Evolutionary conservation across 2,797 vertebrate species (phyloP).

Genomic region (Peromyscus melanophrys): DNA sequence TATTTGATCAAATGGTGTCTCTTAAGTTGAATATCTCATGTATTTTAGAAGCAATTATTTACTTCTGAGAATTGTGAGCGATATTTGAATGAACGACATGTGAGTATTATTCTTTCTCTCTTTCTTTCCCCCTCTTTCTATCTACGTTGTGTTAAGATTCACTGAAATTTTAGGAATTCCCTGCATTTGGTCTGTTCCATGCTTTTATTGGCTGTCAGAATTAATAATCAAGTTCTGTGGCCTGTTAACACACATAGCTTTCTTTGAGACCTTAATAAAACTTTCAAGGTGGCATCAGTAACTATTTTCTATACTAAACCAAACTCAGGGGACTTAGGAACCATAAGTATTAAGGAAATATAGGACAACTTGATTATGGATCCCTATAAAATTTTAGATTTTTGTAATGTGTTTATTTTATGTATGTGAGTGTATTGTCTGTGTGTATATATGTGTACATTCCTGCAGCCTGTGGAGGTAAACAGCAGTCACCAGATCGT

Average conservation of each 20-base stretch:
- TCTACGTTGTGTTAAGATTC: neutral
- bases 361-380: neutral
- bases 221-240: slow-evolving; percentile 39
- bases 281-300: slow-evolving; percentile 31
- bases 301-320: slow-evolving; percentile 61
- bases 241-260: slow-evolving; percentile 50
- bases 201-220: slow-evolving; percentile 18
- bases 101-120: neutral
- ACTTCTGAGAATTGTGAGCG: neutral
- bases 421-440: no score
- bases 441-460: neutral
- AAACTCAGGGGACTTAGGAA: slow-evolving; percentile 53
- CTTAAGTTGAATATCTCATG: neutral
- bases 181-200: neutral
- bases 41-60: neutral
- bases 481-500: neutral
- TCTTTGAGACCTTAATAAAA: slow-evolving; percentile 55
- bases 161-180: slow-evolving; percentile 49
- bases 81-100: neutral
- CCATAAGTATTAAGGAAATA: slow-evolving; percentile 47
- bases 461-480: no score
- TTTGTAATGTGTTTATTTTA: neutral
- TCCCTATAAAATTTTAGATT: slow-evolving; percentile 22
- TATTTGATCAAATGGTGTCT: neutral
- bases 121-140: neutral